Conservation (phyloP, 2,888 invertebrate species). For the Aporophyla lueneburgensis region DNA sequence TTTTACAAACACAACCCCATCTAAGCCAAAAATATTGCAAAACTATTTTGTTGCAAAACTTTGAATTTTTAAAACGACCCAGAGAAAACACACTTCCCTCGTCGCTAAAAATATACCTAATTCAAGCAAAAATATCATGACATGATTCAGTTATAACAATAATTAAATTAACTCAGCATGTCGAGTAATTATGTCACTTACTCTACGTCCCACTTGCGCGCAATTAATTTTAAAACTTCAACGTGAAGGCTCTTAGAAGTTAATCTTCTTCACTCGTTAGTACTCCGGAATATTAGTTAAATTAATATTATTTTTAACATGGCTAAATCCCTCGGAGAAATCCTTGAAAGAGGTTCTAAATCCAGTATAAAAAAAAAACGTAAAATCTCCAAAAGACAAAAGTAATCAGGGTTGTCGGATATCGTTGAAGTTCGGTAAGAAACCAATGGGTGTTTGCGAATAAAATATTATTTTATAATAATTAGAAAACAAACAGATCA, state of each 20-base stretch:
- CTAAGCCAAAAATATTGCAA: not conserved
- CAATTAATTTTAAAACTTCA: conserved; percentile 48
- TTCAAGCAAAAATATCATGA: not conserved
- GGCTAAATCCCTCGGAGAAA: no score
- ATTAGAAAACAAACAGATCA: no score
- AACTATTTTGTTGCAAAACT: not conserved
- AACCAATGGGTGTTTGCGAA: no score
- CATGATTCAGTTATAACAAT: conserved; percentile 17
- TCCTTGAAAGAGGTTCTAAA: not conserved
- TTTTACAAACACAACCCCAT: no score
- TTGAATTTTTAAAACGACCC: not conserved
- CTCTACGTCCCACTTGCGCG: conserved; percentile 9
- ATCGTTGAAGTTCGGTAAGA: no score
- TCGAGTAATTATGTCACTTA: conserved; percentile 33
- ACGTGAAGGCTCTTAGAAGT: conserved; percentile 12
- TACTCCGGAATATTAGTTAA: not conserved
- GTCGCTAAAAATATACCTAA: not conserved
- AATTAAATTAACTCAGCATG: conserved; percentile 15
- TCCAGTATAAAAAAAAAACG: not conserved
- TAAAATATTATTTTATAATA: no score
- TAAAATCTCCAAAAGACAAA: no score
- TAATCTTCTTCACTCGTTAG: conserved; percentile 25
- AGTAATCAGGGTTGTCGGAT: no score
- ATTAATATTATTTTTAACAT: not conserved
- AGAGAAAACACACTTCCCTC: not conserved